phyloP scores from a whole-genome alignment of 1,140 invertebrate genomes.

The Saccostrea glomerata region DNA sequence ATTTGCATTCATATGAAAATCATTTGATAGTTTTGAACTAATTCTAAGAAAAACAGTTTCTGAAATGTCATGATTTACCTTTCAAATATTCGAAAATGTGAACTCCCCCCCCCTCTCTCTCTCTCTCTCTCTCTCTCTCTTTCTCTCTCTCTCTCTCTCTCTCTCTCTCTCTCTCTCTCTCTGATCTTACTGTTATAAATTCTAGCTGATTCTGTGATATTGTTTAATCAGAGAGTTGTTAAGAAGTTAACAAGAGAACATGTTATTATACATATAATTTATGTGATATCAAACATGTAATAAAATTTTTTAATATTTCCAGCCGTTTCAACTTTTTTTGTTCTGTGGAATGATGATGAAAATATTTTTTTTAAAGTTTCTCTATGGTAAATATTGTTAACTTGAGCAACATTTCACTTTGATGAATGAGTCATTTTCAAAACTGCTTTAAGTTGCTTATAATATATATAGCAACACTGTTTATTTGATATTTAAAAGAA shows the following conservation, averaged over 20 bases:
- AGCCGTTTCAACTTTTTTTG: not conserved
- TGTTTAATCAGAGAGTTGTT: not conserved
- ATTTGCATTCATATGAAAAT: no score
- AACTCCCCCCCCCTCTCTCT: not conserved
- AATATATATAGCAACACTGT: no score
- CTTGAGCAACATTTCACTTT: not conserved
- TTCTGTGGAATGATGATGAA: not conserved
- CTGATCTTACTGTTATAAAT: not conserved
- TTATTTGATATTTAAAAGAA: no score
- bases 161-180: slow-evolving; percentile 4
- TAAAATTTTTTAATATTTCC: not conserved
- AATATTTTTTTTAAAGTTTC: not conserved
- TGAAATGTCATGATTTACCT: not conserved
- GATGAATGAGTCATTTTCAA: no score
- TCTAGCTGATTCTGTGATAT: slow-evolving; percentile 12
- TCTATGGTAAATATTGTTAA: not conserved
- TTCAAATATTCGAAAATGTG: not conserved
- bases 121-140: not conserved
- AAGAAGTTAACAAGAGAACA: not conserved
- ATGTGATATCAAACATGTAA: not conserved
- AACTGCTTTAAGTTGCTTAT: no score
- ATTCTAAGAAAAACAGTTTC: not conserved
- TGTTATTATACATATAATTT: not conserved
- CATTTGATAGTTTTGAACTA: not conserved
- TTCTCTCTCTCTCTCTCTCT: not conserved